A percentile compares a stretch with the other conserved stretches of the same genome.
Conservation (phyloP, 2,888 invertebrate species). For the Ctena decussata region DNA sequence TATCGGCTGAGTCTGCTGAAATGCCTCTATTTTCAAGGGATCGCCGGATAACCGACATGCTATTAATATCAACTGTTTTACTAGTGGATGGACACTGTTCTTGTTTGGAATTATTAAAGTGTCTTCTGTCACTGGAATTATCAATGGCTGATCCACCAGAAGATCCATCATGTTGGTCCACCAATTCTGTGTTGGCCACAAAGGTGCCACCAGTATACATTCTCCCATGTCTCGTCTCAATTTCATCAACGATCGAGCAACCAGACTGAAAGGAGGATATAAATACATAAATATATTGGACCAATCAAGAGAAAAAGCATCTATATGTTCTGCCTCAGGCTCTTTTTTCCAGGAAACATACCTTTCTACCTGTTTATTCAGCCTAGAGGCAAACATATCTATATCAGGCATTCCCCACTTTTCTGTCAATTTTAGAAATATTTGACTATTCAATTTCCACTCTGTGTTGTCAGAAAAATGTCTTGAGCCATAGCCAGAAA, state of each 20-base stretch:
- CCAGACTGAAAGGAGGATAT: slow-evolving; percentile 51
- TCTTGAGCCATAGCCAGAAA: slow-evolving; percentile 16
- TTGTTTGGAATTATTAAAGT: slow-evolving; percentile 3
- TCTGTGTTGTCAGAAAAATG: neutral
- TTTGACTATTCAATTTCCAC: neutral
- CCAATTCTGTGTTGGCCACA: slow-evolving; percentile 54
- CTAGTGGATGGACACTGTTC: slow-evolving; percentile 36
- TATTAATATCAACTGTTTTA: slow-evolving; percentile 24
- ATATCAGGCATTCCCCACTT: slow-evolving; percentile 40
- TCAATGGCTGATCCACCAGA: slow-evolving; percentile 35
- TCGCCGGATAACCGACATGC: slow-evolving; percentile 41
- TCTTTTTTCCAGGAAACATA: slow-evolving; percentile 43
- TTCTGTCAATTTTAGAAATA: slow-evolving; percentile 16
- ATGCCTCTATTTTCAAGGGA: slow-evolving; percentile 11
- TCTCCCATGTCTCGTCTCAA: slow-evolving; percentile 32
- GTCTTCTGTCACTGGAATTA: slow-evolving; percentile 17
- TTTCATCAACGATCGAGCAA: slow-evolving; percentile 29
- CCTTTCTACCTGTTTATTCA: slow-evolving; percentile 20
- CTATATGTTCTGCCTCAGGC: slow-evolving; percentile 29
- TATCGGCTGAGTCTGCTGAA: too few species aligned
- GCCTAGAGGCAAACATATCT: slow-evolving; percentile 47
- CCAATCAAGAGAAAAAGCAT: slow-evolving; percentile 50
- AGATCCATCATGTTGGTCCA: slow-evolving; percentile 31
- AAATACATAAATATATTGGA: slow-evolving; percentile 11
- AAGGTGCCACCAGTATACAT: slow-evolving; percentile 33